phyloP scores from a whole-genome alignment of 2,888 invertebrate genomes.

The Rotaria macrura region DNA sequence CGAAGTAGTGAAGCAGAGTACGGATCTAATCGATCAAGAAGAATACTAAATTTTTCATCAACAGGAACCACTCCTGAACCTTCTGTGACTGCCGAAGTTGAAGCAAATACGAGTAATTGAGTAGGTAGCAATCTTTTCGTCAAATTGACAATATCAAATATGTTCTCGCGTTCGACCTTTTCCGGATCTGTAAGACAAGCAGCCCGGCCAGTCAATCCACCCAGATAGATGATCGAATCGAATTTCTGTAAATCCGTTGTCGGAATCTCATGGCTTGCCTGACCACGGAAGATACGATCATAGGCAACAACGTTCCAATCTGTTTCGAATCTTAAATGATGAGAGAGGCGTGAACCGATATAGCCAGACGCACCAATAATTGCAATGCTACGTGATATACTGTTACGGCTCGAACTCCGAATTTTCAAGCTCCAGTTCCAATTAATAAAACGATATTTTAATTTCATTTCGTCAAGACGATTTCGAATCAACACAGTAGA shows the following conservation, averaged over 20 bases:
- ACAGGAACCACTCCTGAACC: not conserved
- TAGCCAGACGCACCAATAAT: not conserved
- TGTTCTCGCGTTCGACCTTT: not conserved
- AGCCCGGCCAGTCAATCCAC: not conserved
- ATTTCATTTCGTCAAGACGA: too few species aligned
- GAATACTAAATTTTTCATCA: not conserved
- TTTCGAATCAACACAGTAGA: too few species aligned
- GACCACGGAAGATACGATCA: not conserved
- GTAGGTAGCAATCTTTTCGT: not conserved
- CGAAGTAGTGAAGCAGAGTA: not conserved
- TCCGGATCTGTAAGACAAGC: not conserved
- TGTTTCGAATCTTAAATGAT: not conserved
- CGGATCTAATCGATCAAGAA: not conserved
- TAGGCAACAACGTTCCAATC: not conserved
- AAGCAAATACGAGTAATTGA: not conserved
- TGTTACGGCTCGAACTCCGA: too few species aligned
- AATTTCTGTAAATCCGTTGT: not conserved
- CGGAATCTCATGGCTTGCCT: not conserved
- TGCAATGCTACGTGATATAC: too few species aligned
- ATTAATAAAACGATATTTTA: too few species aligned
- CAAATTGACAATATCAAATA: not conserved
- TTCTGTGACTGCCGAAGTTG: not conserved
- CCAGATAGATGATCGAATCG: not conserved
- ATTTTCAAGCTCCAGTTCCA: too few species aligned
- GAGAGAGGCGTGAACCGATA: not conserved